A percentile compares a stretch with the other conserved stretches of the same genome.
Conservation (phyloP, 2,888 invertebrate species). For the Heteromyza rotundicornis region DNA sequence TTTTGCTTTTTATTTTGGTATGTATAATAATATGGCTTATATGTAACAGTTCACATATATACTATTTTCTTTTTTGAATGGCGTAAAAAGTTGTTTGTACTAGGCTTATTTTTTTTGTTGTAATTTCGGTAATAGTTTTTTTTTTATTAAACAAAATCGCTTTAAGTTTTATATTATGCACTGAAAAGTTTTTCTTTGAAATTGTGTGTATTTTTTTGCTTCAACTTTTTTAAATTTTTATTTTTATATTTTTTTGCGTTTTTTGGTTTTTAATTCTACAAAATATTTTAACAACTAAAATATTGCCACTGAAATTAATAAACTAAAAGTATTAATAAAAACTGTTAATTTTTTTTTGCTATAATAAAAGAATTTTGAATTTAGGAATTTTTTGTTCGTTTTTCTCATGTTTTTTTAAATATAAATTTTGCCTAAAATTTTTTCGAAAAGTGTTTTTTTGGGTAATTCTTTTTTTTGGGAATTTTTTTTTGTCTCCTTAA, state of each 20-base stretch:
- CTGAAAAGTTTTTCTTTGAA: constrained; percentile 21
- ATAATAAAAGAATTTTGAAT: constrained; percentile 35
- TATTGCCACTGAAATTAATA: constrained; percentile 34
- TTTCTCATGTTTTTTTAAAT: constrained; percentile 36
- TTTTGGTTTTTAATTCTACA: constrained; percentile 16
- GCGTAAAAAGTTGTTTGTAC: constrained; percentile 35
- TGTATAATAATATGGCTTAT: constrained; percentile 15
- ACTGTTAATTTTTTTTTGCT: constrained; percentile 18
- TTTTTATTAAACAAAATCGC: background rate
- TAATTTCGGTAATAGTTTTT: too few relatives aligned
- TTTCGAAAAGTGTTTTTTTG: constrained; percentile 39
- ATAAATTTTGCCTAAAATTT: constrained; percentile 56
- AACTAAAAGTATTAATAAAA: constrained; percentile 30
- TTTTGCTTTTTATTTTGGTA: constrained; percentile 17
- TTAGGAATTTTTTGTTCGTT: constrained; percentile 35
- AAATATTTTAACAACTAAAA: constrained; percentile 30
- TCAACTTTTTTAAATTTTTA: background rate
- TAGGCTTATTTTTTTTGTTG: constrained; percentile 20
- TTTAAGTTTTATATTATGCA: constrained; percentile 10
- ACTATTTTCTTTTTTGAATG: background rate
- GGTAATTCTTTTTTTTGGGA: too few relatives aligned
- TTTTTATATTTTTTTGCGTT: constrained; percentile 4
- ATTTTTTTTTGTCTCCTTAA: constrained; percentile 35
- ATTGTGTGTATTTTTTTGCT: constrained; percentile 2
- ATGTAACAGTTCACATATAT: constrained; percentile 10